Percentiles rank a stretch among this genome's conserved stretches.
These are phyloP conservation scores for Bimastos eiseni DNA, from an alignment of 2,888 invertebrate species.

Conservation along the genomic window DNA sequence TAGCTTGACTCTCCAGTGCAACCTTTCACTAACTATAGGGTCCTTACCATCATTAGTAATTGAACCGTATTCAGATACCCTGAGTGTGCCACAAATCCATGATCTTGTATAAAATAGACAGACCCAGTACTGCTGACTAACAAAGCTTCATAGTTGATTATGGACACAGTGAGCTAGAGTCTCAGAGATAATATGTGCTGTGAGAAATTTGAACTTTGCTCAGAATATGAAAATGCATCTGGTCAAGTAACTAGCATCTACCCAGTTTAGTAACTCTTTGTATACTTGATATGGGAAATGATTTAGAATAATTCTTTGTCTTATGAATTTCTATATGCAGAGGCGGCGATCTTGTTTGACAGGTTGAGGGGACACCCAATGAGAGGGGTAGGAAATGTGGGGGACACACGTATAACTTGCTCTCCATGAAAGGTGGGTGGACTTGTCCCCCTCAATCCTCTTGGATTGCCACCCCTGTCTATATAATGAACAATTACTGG, in stretches of 20 bases:
- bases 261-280: background rate
- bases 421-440: no score
- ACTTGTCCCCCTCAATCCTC: no score
- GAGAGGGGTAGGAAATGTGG: no score
- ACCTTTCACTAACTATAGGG: no score
- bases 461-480: no score
- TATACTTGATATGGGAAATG: background rate
- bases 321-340: background rate
- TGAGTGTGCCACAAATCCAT: background rate
- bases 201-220: background rate
- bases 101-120: background rate
- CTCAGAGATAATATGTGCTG: background rate
- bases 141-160: background rate
- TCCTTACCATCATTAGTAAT: background rate
- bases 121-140: background rate
- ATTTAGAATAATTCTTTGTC: background rate
- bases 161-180: no score
- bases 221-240: background rate
- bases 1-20: no score
- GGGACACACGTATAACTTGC: no score
- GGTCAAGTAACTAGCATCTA: background rate
- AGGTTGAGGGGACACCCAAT: no score
- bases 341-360: no score
- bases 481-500: background rate
- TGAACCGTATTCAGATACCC: background rate